Conservation (phyloP, 2,797 vertebrate genomes). For the Enteromius thamalakanensis region DNA sequence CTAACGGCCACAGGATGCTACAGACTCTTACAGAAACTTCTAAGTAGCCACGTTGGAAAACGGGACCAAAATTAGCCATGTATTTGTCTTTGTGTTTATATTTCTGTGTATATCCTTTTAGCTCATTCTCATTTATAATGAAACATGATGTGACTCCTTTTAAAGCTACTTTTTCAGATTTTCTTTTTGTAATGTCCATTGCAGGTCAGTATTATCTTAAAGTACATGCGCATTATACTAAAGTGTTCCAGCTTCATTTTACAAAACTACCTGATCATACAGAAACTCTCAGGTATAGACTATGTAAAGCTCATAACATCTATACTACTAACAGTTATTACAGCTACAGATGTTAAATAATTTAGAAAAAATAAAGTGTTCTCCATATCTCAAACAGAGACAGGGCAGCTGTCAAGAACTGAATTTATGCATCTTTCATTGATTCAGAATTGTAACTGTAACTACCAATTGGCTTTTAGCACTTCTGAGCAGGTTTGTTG, state of each 20-base stretch:
- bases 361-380: neutral
- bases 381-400: neutral
- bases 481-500: conserved; percentile 15
- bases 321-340: neutral
- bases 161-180: conserved; percentile 7
- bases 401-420: neutral
- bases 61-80: neutral
- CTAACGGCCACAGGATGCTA: conserved; percentile 52
- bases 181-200: neutral
- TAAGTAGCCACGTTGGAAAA: conserved; percentile 3
- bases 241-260: neutral
- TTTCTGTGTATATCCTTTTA: conserved; percentile 38
- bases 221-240: neutral
- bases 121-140: conserved; percentile 13
- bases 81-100: conserved; percentile 15
- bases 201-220: conserved; percentile 4
- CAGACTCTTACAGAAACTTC: neutral
- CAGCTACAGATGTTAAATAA: neutral
- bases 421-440: neutral
- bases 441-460: neutral
- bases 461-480: neutral
- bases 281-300: neutral
- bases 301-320: neutral
- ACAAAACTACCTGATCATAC: neutral
- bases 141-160: conserved; percentile 10